Base-by-base conservation (phyloP, 2,888 invertebrate species). In the Plusia festucae region DNA sequence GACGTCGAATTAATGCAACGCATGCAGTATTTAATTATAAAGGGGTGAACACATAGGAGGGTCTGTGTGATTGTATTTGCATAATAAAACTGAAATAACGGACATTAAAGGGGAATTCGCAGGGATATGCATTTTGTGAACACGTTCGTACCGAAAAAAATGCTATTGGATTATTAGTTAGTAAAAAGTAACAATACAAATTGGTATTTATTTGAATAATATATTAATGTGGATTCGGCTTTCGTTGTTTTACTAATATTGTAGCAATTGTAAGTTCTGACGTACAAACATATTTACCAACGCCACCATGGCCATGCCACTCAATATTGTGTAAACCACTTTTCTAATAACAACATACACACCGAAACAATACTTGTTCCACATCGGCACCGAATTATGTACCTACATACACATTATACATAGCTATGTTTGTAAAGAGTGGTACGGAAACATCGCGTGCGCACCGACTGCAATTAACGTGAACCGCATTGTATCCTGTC, bases 401-500 rank as follows among this genome's bases (percentile, higher is more conserved):
- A 61, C 51, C 53, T 52, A 57, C 18, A 40, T n/a, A n/a, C 34
- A 34, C 8, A 1, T 9, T 34, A 40, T n/a, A 40, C 4, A 60
- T 46, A 22, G 46, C 34, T 24, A 56, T 59, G n/a, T 49, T 53
- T 60, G 59, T 1, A 51, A 68, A 52, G 56, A 75, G 62, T 76
- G 77, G 80, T 85, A 73, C 88, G 90, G 90, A 90, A 88, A 82
- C 84, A 80, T 79, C 81, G 82, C 76, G 79, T 83, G 86, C 79
- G 78, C 82, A 78, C 76, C 72, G 73, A 69, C 79, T 80, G 84
- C 86, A 87, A 90, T 90, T 87, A 88, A 85, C 87, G 81, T 82
- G 82, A 76, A 85, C 86, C 84, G 84, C 86, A 85, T 84, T 86
- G 85, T 88, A 88, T 90, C 87, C 90, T 88, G 89, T 81, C 78